These are phyloP conservation scores for Entomobrya multifasciata DNA, from an alignment of 2,888 invertebrate genomes.

Conservation along the genomic window DNA sequence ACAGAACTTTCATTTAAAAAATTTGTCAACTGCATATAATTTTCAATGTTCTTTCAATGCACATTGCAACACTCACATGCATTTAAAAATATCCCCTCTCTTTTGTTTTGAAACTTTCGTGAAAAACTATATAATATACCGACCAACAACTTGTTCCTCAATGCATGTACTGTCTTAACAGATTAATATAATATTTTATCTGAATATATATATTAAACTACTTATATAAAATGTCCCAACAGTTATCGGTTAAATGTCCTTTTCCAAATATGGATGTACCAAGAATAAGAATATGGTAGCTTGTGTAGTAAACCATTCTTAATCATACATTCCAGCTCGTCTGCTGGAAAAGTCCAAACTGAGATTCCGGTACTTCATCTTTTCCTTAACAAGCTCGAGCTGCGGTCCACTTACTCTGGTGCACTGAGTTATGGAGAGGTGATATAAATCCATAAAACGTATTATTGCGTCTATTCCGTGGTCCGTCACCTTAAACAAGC, in stretches of 20 bases:
- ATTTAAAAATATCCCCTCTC: constrained; percentile 42
- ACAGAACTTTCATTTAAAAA: constrained; percentile 23
- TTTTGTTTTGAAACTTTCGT: neutral
- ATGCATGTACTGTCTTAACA: neutral
- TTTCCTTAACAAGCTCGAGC: constrained; percentile 72
- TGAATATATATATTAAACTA: too few relatives aligned
- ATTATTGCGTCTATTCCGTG: constrained; percentile 75
- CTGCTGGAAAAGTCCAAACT: constrained; percentile 70
- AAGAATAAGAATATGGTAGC: neutral
- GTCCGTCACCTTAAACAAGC: constrained; percentile 68
- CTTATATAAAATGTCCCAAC: neutral
- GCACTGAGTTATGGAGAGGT: constrained; percentile 71
- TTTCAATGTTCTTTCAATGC: neutral
- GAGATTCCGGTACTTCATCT: constrained; percentile 74
- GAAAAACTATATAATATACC: constrained; percentile 33
- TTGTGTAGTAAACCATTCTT: neutral
- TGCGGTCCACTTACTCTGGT: constrained; percentile 75
- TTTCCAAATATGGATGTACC: constrained; percentile 1
- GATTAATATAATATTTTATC: constrained; percentile 7
- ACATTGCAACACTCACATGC: neutral
- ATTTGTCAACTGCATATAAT: constrained; percentile 16
- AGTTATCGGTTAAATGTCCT: neutral
- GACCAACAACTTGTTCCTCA: constrained; percentile 12
- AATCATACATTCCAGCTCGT: constrained; percentile 68
- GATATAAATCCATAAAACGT: constrained; percentile 72